Conservation (phyloP, 2,113 vertebrate genomes). For the Myrmophylax atrothorax region DNA sequence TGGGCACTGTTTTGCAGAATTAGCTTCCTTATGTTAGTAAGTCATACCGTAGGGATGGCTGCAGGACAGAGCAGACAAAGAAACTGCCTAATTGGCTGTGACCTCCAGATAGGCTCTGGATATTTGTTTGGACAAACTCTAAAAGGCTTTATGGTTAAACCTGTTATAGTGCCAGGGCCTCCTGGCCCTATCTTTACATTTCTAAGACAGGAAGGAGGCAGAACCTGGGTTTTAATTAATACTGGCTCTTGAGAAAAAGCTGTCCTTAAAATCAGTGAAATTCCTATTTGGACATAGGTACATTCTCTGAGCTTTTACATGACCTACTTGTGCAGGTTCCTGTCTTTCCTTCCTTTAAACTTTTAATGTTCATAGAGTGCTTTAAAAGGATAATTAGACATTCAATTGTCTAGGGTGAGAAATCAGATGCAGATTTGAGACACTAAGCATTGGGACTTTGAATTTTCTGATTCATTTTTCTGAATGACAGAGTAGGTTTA, state of each 20-base stretch:
- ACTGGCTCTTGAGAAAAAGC: not conserved
- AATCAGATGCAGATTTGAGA: not conserved
- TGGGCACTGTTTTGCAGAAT: not conserved
- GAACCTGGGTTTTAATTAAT: not conserved
- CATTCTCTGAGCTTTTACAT: not conserved
- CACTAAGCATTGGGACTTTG: not conserved
- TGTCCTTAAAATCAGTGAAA: not conserved
- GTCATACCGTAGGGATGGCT: fast-evolving
- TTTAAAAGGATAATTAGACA: not conserved
- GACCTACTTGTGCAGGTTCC: not conserved
- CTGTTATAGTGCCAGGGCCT: not conserved
- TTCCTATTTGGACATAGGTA: not conserved
- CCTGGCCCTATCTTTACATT: not conserved
- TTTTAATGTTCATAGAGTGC: not conserved
- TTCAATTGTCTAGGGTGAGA: not conserved
- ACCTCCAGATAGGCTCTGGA: not conserved
- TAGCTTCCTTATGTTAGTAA: not conserved
- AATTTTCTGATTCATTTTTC: not conserved
- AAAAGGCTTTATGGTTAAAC: not conserved
- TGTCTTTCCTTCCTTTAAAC: not conserved
- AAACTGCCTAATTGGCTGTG: not conserved
- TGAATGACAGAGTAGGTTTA: not conserved
- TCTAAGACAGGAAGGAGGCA: not conserved
- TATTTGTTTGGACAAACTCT: not conserved
- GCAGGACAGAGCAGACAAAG: not conserved